These are phyloP conservation scores for Ammodytes dubius DNA, from an alignment of 2,113 vertebrate species.

Conservation along the genomic window DNA sequence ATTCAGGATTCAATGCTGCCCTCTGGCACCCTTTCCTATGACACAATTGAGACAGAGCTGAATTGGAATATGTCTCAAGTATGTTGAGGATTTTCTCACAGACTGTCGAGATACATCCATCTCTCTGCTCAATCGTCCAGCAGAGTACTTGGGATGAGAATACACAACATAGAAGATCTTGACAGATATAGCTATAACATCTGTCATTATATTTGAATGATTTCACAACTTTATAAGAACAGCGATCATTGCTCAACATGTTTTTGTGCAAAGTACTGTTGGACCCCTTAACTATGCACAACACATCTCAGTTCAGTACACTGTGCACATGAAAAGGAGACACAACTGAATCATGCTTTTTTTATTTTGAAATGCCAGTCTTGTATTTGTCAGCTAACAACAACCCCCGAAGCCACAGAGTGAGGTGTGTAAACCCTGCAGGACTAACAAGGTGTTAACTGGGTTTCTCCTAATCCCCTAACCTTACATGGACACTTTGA, in stretches of 20 bases:
- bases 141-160: conserved; percentile 37
- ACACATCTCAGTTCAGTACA: conserved; percentile 31
- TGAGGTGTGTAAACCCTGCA: conserved; percentile 52
- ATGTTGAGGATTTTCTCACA: conserved; percentile 67
- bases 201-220: conserved; percentile 37
- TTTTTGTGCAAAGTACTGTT: conserved; percentile 30
- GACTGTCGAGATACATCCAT: conserved; percentile 48
- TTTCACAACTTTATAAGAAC: conserved; percentile 43
- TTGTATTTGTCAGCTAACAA: conserved; percentile 60
- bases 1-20: conserved; percentile 69
- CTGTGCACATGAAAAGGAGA: conserved; percentile 42
- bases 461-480: conserved; percentile 49
- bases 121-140: conserved; percentile 46
- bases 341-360: conserved; percentile 51
- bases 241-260: conserved; percentile 20
- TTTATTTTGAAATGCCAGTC: conserved; percentile 55
- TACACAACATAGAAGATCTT: conserved; percentile 16
- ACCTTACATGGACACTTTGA: conserved; percentile 48
- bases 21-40: conserved; percentile 72
- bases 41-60: conserved; percentile 66
- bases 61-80: conserved; percentile 58
- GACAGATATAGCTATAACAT: conserved; percentile 32
- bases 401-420: conserved; percentile 12
- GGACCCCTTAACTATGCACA: conserved; percentile 50
- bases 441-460: conserved; percentile 52